These are phyloP conservation scores for Syndactyla subalaris DNA, from an alignment of 2,797 vertebrate genomes.

Conservation along the genomic window DNA sequence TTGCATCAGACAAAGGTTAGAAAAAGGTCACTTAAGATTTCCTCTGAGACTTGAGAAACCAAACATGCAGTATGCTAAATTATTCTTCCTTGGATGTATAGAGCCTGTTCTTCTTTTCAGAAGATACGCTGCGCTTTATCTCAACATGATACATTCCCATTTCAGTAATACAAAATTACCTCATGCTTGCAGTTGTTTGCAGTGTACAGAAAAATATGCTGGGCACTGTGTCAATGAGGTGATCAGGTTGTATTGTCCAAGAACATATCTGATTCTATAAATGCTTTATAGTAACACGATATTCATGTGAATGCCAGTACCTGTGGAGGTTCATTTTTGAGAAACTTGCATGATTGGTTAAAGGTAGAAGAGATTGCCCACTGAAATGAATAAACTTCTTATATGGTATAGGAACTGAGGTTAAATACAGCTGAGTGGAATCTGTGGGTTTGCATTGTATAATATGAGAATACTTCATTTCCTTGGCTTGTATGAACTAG, in stretches of 20 bases:
- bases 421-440: background rate
- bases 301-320: background rate
- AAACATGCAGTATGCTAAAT: background rate
- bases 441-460: background rate
- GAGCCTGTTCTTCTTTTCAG: background rate
- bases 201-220: background rate
- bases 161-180: background rate
- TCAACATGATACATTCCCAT: background rate
- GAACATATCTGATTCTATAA: background rate
- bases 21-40: conserved; percentile 65
- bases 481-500: background rate
- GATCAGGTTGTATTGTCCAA: background rate
- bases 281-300: background rate
- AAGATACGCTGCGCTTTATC: background rate
- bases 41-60: conserved; percentile 38
- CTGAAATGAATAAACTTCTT: background rate
- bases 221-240: background rate
- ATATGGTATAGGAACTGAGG: background rate
- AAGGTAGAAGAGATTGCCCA: background rate
- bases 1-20: conserved; percentile 72
- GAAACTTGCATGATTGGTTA: background rate
- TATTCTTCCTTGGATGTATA: background rate
- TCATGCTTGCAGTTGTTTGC: background rate
- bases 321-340: background rate
- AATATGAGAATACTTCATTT: background rate